Evolutionary conservation across 2,113 vertebrate species (phyloP).

Genomic region (Origma solitaria): DNA sequence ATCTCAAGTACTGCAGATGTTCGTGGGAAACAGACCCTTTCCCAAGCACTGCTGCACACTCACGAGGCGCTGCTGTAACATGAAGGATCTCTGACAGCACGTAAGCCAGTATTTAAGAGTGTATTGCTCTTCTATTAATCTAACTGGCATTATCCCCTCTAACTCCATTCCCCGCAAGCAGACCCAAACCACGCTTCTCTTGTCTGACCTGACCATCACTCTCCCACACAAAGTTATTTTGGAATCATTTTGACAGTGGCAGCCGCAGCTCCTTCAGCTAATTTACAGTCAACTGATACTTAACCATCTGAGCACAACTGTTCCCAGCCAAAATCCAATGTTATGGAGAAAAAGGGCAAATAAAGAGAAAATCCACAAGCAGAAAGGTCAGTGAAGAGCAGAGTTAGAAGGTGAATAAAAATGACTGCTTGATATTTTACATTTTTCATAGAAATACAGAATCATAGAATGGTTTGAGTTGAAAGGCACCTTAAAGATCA

Average conservation of each 20-base stretch:
- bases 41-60: neutral
- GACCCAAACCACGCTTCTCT: neutral
- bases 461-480: neutral
- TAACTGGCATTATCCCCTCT: neutral
- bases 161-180: neutral
- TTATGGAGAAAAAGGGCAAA: neutral
- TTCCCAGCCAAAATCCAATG: neutral
- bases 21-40: neutral
- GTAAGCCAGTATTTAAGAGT: neutral
- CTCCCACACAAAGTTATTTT: slow-evolving; percentile 9
- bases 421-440: neutral
- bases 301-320: neutral
- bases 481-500: neutral
- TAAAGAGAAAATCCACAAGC: neutral
- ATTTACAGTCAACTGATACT: neutral
- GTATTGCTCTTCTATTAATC: neutral
- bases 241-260: neutral
- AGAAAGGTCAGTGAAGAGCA: neutral
- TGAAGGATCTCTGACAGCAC: neutral
- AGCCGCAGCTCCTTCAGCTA: slow-evolving; percentile 1
- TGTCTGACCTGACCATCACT: neutral
- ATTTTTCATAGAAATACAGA: neutral
- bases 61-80: accelerated
- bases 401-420: neutral
- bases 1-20: neutral